These are phyloP conservation scores for Choristoneura fumiferana DNA, from an alignment of 1,140 invertebrate species.

Conservation along the genomic window DNA sequence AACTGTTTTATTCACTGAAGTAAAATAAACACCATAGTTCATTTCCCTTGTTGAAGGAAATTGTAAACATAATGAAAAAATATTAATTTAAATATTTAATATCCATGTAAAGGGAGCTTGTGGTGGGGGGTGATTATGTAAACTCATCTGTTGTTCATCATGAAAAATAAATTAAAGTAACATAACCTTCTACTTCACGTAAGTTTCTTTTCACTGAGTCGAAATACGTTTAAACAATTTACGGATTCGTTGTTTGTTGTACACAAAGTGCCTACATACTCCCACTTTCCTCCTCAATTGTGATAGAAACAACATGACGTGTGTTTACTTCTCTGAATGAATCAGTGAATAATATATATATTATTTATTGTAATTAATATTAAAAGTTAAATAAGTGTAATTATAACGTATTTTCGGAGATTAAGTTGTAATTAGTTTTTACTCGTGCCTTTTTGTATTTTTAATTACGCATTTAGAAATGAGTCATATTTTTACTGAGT, in stretches of 20 bases:
- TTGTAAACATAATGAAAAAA: no score
- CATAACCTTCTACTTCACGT: no score
- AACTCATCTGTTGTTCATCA: no score
- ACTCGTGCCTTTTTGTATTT: slow-evolving; percentile 6
- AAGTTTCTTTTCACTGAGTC: no score
- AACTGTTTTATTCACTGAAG: neutral
- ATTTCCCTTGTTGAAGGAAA: no score
- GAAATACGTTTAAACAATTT: no score
- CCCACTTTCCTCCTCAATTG: neutral
- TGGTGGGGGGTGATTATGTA: no score
- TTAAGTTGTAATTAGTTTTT: slow-evolving; percentile 5
- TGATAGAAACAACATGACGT: neutral
- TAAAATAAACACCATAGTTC: neutral
- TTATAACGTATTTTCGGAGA: slow-evolving; percentile 1
- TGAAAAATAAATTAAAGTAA: no score
- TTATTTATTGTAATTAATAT: slow-evolving; percentile 16
- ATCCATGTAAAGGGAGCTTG: no score
- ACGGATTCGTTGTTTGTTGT: no score
- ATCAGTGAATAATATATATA: slow-evolving; percentile 13
- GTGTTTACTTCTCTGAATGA: slow-evolving; percentile 8
- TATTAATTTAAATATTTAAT: no score
- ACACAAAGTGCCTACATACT: no score
- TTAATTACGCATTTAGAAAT: slow-evolving; percentile 13
- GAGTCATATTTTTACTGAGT: neutral
- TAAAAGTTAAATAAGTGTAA: slow-evolving; percentile 6